Base-by-base conservation (phyloP, 1,140 invertebrate species). In the Caenorhabditis brenneri region DNA sequence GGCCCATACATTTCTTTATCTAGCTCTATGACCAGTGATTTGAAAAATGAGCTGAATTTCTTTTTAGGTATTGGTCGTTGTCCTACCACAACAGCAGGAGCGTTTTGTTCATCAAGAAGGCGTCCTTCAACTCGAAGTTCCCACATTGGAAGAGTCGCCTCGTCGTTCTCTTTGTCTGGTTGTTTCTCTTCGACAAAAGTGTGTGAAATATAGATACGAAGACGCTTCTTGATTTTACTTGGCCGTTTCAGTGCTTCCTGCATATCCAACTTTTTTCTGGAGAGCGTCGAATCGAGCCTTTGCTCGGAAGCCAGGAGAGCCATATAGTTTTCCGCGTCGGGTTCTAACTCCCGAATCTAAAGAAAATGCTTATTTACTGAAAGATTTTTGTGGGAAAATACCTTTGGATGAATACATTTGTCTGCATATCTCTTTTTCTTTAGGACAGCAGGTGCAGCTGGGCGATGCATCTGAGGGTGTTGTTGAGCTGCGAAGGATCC, bases 41-140 rank as follows among this genome's bases (percentile, higher is more conserved):
- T 99, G 92, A 99, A 99, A 92, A 99, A 99, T 0, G 97, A 98
- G 5, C 97, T 99, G 92, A 99, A 99, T 91, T 99, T 99, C 84
- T 97, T 93, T 90, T 99, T 99, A 2, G 85, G 80, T 2, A 74
- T 9, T 15, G 58, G 53, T 33, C 69, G 19, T 29, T 42, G 80
- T 22, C 33, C 69, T 58, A 42, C 15, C 46, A 51, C 16, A n/a
- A 65, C 7, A 24, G 19, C n/a, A 19, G 69, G 2, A 19, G 55
- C 1, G 1, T 15, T 22, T 33, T 46, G 42, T 24, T 99, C 97
- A 89, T 99, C 97, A 31, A 99, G 92, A 36, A 99, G 93, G 58
- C 97, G 93, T 0, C 97, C 98, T 93, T 99, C 97, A 0, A 99
- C 97, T 86, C 97, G 93, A 10, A 99, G 92, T 91, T 99, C 97